A percentile compares a stretch with the other conserved stretches of the same genome.
Conservation (phyloP, 2,113 vertebrate genomes). For the Aspiorhynchus laticeps region DNA sequence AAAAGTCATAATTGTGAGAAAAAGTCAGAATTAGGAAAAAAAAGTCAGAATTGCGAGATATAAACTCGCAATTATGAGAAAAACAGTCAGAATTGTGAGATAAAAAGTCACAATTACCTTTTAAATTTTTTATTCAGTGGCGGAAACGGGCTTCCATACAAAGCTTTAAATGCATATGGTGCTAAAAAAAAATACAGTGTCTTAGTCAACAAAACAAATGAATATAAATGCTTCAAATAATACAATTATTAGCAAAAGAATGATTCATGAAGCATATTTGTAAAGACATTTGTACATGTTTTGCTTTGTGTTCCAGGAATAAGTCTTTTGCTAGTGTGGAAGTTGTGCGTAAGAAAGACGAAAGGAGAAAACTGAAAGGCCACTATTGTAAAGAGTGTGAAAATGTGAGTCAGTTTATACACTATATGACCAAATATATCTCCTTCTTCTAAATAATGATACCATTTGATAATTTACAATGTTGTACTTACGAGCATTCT, state of each 20-base stretch:
- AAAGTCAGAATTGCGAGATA: too few relatives aligned
- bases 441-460: too few relatives aligned
- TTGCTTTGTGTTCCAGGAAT: constrained; percentile 62
- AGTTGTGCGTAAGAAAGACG: constrained; percentile 94
- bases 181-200: background rate
- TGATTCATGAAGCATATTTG: background rate
- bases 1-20: too few relatives aligned
- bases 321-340: constrained; percentile 85
- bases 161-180: background rate
- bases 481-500: background rate
- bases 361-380: constrained; percentile 89
- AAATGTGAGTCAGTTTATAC: constrained; percentile 77
- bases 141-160: too few relatives aligned
- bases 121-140: too few relatives aligned
- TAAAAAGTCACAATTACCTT: too few relatives aligned
- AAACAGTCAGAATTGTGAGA: too few relatives aligned
- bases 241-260: background rate
- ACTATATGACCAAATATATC: background rate
- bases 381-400: constrained; percentile 98
- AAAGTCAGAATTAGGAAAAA: too few relatives aligned
- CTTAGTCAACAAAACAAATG: background rate
- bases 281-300: background rate
- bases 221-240: background rate
- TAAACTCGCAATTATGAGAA: too few relatives aligned
- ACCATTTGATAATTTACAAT: background rate